Conservation (phyloP, 23 tunicate genomes). For the Halocynthia aurantium region DNA sequence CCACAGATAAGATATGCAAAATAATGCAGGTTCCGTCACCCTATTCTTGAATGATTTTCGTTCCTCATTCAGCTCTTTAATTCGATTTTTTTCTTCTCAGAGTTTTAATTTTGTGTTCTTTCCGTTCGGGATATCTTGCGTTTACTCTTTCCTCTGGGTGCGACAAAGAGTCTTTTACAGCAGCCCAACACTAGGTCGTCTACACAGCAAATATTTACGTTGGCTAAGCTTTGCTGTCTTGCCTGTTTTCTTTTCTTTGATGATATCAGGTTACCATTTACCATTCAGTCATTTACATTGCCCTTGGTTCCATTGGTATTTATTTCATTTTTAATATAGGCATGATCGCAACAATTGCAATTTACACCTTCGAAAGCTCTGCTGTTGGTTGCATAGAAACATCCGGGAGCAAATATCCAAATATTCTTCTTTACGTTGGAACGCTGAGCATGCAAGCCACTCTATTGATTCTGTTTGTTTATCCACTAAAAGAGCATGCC, state of each 20-base stretch:
- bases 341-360: conserved; percentile 41
- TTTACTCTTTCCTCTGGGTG: conserved; percentile 67
- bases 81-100: conserved; percentile 27
- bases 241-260: conserved; percentile 61
- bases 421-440: conserved; percentile 59
- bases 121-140: conserved; percentile 47
- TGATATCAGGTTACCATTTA: conserved; percentile 34
- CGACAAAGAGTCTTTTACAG: conserved; percentile 84
- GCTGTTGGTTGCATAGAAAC: conserved; percentile 67
- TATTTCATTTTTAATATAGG: conserved; percentile 16
- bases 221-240: conserved; percentile 43
- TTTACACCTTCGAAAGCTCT: conserved; percentile 56
- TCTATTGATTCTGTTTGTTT: conserved; percentile 53
- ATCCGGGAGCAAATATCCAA: conserved; percentile 32
- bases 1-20: conserved; percentile 37
- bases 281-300: background rate
- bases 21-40: conserved; percentile 34
- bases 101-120: conserved; percentile 57
- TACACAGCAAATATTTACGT: conserved; percentile 34
- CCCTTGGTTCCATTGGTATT: background rate
- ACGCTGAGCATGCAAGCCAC: conserved; percentile 54
- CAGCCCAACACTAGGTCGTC: conserved; percentile 41
- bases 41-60: no score
- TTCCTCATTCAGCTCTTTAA: no score
- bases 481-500: conserved; percentile 74